Base-by-base conservation (phyloP, 2,888 invertebrate species). In the Mythimna pallens region DNA sequence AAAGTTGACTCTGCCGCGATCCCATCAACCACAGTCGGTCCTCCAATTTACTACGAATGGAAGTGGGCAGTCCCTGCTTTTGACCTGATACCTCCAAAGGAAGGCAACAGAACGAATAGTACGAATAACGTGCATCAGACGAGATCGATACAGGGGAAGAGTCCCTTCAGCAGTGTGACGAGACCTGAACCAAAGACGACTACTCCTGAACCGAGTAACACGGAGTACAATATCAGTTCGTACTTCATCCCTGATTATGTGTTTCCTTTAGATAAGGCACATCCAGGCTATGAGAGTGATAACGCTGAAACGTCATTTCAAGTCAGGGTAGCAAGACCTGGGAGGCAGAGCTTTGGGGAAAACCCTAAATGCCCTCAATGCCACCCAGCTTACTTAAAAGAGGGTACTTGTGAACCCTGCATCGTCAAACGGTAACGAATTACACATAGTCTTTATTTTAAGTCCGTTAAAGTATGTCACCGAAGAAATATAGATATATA, bases 391-490 rank as follows among this genome's bases (percentile, higher is more conserved):
- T 97, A 97, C 87, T 90, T 97, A 22, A 92, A 93, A 65, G 97
- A 97, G 0, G 97, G 97, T n/a, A 96, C 96, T 20, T 97, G 97
- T 86, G 96, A 97, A 86, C 97, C 97, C 4, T 97, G 97, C 83
- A 96, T 97, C 63, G 96, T 97, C 36, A 93, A 93, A 72, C 95
- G 96, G 92, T 96, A 96, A 93, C 89, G 10, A 73, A 64, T 67
- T 72, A 61, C 71, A 55, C 6, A 17, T 71, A 67, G 50, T 40
- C 59, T 6, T 77, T 63, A 43, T 72, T 74, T 34, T 81, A 81
- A 81, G 78, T 70, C 78, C 81, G 78, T 78, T 78, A 66, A 43
- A 47, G 7, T 47, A 25, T 72, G 62, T 68, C 78, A 81, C 80
- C 73, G 78, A 81, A 81, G 82, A 80, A 64, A 70, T 77, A 81